Evolutionary conservation across 2,113 vertebrate species (phyloP), one percentile per base, ranked within the genome.

Genomic region (Nyctereutes procyonoides): DNA sequence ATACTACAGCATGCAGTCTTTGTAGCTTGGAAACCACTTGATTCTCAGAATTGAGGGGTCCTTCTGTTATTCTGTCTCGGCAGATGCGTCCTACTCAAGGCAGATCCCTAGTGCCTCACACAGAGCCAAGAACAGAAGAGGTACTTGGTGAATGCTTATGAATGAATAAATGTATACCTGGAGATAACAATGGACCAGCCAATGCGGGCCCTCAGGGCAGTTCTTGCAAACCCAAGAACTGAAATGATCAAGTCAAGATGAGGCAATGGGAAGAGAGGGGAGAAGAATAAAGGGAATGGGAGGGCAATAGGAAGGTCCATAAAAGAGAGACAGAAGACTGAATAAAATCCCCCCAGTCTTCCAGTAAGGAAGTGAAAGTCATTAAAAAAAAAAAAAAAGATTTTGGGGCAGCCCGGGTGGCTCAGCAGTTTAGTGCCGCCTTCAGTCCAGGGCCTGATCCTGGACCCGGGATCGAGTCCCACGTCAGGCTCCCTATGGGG

Each of bases 261-360:
- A 95, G 28, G 43, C 81, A 38, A 81, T 55, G 22, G 5, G 16
- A 82, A 35, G 55, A 56, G 69, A 67, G 7, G 79, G 20, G 13
- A 80, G 19, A 88, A 92, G 17, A 89, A 87, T 43, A 35, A 79
- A 86, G 19, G 38, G 24, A 91, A 91, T n/a, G 15, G 14, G 20
- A 56, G 4, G 51, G 32, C 53, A 96, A 38, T 9, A 85, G 26
- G 56, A 96, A 93, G 15, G 43, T 88, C 38, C 26, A 38, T 69
- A 84, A 91, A 93, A 67, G 63, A 9, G 53, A 88, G 58, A 67
- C 35, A 81, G 81, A 90, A 90, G 30, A 88, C 38, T 82, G 53
- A 95, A 88, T 96, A 79, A 88, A 88, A 74, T 80, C 63, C 95
- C 92, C 38, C 16, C 43, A 81, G n/a, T 51, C 58, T 93, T 56